phyloP scores from a whole-genome alignment of 2,113 vertebrate species.

The Silurus meridionalis region DNA sequence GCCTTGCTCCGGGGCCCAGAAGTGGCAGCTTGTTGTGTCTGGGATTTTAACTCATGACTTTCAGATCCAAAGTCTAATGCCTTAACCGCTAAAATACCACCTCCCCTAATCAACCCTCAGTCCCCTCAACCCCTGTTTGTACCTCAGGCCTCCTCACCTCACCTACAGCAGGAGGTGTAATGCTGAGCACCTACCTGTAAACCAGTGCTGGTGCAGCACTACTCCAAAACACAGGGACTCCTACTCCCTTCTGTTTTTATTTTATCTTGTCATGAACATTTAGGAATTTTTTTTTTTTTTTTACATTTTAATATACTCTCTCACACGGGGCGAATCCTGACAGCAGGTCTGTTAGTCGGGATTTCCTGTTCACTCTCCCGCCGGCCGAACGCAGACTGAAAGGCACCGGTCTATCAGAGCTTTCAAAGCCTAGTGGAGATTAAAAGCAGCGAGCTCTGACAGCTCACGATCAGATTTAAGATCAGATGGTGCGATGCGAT shows the following conservation, averaged over 20 bases:
- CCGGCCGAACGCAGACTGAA: slow-evolving; percentile 42
- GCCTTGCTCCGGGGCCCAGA: too few relatives aligned
- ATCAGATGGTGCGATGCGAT: slow-evolving; percentile 61
- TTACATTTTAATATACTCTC: slow-evolving; percentile 14
- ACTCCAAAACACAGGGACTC: not conserved
- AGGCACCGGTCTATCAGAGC: slow-evolving; percentile 68
- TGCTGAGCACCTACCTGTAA: not conserved
- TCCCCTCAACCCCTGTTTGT: too few relatives aligned
- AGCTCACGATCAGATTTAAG: slow-evolving; percentile 59
- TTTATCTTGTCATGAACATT: not conserved
- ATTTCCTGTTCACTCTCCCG: slow-evolving; percentile 5
- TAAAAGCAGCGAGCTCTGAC: slow-evolving; percentile 60
- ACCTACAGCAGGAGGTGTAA: too few relatives aligned
- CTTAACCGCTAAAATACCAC: too few relatives aligned
- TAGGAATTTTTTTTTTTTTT: not conserved
- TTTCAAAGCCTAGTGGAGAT: slow-evolving; percentile 63
- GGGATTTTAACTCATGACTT: too few relatives aligned
- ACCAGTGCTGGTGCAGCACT: not conserved
- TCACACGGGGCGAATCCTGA: not conserved
- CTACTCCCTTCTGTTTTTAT: not conserved
- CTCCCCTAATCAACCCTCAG: too few relatives aligned
- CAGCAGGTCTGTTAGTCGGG: not conserved
- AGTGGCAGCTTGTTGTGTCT: too few relatives aligned
- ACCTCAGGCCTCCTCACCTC: too few relatives aligned
- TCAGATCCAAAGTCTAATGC: too few relatives aligned